Evolutionary conservation across 2,113 vertebrate species (phyloP).

Genomic region (Indri indri): DNA sequence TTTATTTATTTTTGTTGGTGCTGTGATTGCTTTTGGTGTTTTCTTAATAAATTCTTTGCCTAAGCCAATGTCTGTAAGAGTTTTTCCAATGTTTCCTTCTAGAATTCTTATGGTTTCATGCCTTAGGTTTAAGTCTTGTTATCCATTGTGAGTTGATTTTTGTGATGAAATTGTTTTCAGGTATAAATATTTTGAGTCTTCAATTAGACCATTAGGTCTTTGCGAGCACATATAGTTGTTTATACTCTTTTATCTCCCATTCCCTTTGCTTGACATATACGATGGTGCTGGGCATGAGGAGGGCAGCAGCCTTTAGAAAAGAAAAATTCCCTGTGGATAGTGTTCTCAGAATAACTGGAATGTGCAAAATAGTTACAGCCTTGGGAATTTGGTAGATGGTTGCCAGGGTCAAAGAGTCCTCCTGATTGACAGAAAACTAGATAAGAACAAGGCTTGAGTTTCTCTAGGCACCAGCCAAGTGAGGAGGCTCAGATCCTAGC

Average conservation of each 20-base stretch:
- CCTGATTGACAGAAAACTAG: constrained; percentile 76
- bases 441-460: constrained; percentile 58
- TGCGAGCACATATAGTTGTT: neutral
- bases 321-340: constrained; percentile 67
- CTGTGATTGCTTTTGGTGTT: no score
- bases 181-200: neutral
- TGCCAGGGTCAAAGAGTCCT: constrained; percentile 64
- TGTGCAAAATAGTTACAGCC: constrained; percentile 64
- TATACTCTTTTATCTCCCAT: neutral
- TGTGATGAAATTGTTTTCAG: neutral
- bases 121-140: no score
- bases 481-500: neutral
- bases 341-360: constrained; percentile 78
- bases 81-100: no score
- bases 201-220: neutral
- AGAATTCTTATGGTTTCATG: no score
- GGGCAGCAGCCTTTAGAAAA: neutral
- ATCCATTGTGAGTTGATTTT: no score
- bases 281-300: neutral
- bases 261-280: neutral
- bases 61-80: no score
- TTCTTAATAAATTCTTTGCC: no score
- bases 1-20: no score
- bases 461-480: constrained; percentile 2
- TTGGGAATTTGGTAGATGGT: constrained; percentile 73